Evolutionary conservation across 2,113 vertebrate species (phyloP), one percentile per base, ranked within the genome.

Genomic region (Tetrao urogallus): DNA sequence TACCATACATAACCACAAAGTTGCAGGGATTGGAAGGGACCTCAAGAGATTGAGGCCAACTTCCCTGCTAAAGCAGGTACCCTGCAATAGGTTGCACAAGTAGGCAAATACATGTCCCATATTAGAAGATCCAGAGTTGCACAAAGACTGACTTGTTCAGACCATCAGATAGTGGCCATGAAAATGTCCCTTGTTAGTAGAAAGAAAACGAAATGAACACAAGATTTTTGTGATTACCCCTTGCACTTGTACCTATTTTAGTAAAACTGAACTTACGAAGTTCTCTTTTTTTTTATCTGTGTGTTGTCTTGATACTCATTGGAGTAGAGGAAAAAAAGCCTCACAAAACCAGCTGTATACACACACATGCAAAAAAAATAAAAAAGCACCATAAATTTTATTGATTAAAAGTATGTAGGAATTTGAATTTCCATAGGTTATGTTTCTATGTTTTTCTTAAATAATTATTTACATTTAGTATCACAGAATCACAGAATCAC

Each of bases 291-390:
- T 60, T 76, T 34, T 70, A 40, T 18, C 5, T 45, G 2, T 32
- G 8, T 11, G 11, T 2, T 16, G 36, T 65, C 43, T 52, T 71
- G 13, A 10, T 50, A 8, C 63, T 38, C 8, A 25, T 48, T 43
- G 25, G 38, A 10, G 67, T 10, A 25, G 3, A 9, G 77, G 63
- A 52, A 30, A 34, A 56, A n/a, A 15, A 14, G 13, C 12, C 50
- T 52, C 50, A 0, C 1, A 24, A 5, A 36, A 24, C 7, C 11
- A 61, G 16, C 3, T 5, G 34, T 8, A 25, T 4, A 16, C 11
- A 13, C 30, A 32, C 28, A 25, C 13, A 27, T 8, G 24, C 24
- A 25, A 12, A 38, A 38, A 38, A 38, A 38, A 38, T 9, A 15
- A 52, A 27, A 57, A 20, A 17, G 17, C 4, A 15, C 15, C 15